phyloP scores from a whole-genome alignment of 2,113 vertebrate genomes.

The Gracilinanus agilis region DNA sequence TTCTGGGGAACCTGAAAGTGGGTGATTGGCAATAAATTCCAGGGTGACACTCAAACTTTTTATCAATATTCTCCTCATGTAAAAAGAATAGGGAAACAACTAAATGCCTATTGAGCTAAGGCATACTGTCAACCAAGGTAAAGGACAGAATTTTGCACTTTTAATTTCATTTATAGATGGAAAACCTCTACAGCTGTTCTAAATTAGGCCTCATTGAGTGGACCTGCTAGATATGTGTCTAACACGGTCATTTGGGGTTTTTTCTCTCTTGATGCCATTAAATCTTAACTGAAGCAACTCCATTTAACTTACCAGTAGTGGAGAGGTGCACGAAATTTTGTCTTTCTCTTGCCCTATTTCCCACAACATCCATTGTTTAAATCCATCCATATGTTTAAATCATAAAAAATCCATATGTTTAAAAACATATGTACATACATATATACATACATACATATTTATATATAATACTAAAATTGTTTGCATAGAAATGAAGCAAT shows the following conservation, averaged over 20 bases:
- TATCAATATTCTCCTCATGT: constrained; percentile 13
- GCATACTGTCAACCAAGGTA: constrained; percentile 27
- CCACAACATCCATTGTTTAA: not conserved
- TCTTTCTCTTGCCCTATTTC: not conserved
- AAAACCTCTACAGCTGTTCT: constrained; percentile 55
- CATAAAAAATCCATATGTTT: not conserved
- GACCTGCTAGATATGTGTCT: not conserved
- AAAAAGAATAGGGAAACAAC: not conserved
- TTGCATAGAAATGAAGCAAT: not conserved
- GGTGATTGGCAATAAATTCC: constrained; percentile 19
- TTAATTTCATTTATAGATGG: constrained; percentile 43
- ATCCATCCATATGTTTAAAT: no score
- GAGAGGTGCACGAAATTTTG: not conserved
- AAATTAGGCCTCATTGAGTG: constrained; percentile 43
- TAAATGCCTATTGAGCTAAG: constrained; percentile 32
- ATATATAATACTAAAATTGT: not conserved
- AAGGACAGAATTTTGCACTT: constrained; percentile 21
- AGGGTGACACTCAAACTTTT: not conserved
- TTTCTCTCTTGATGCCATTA: constrained; percentile 43
- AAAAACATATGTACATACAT: no score
- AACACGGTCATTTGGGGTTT: not conserved
- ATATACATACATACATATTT: not conserved
- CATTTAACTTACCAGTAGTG: constrained; percentile 27
- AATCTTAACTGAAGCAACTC: constrained; percentile 42
- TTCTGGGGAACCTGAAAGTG: constrained; percentile 45